A percentile compares a stretch with the other conserved stretches of the same genome.
Evolutionary conservation across 2,113 vertebrate genomes (phyloP).

Genomic region (Tonatia bakeri): DNA sequence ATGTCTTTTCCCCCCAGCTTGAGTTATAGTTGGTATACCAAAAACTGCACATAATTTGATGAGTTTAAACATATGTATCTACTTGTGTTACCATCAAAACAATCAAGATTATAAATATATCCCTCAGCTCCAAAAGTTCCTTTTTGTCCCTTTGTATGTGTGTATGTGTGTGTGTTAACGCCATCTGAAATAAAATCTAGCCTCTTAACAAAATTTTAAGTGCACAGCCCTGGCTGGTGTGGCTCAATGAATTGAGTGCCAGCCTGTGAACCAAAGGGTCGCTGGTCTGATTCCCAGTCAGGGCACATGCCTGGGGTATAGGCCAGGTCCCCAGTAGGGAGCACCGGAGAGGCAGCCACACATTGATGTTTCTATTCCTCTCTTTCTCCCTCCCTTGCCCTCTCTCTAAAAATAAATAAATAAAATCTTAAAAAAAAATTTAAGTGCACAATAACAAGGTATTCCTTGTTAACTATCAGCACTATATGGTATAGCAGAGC

Average conservation of each 20-base stretch:
- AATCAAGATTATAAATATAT: background rate
- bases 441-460: background rate
- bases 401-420: too few relatives aligned
- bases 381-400: too few relatives aligned
- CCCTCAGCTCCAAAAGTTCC: background rate
- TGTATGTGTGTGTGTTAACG: background rate
- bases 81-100: background rate
- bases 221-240: background rate
- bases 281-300: too few relatives aligned
- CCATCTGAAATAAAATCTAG: background rate
- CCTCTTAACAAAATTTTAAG: background rate
- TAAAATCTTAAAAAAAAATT: background rate
- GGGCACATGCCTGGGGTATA: too few relatives aligned
- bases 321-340: too few relatives aligned
- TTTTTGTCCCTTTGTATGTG: background rate
- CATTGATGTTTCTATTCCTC: too few relatives aligned
- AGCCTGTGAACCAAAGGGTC: too few relatives aligned
- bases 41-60: background rate
- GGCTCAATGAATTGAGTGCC: too few relatives aligned
- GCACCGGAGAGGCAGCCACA: too few relatives aligned
- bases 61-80: background rate
- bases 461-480: background rate
- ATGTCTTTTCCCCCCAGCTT: background rate
- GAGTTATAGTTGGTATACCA: background rate
- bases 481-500: background rate